These are phyloP conservation scores for Papilio elwesi DNA, from an alignment of 2,888 invertebrate species.

Conservation along the genomic window DNA sequence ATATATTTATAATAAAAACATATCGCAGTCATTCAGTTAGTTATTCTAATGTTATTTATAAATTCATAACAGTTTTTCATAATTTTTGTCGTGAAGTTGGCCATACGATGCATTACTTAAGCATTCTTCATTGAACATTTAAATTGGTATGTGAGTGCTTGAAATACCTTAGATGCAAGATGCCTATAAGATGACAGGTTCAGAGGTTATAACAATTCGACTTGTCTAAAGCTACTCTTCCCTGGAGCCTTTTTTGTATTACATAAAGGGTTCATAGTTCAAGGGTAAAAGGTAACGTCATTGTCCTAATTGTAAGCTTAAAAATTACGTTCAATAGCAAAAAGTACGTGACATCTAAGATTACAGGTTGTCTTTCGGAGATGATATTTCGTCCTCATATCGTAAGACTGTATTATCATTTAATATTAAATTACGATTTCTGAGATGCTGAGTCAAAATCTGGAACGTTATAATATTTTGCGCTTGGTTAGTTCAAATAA, in stretches of 20 bases:
- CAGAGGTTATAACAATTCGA: background rate
- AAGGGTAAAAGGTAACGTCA: background rate
- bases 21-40: background rate
- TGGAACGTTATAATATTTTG: no score
- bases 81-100: background rate
- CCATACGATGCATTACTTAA: background rate
- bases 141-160: background rate
- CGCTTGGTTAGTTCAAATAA: no score
- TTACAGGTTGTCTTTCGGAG: no score
- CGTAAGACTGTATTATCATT: no score
- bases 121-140: background rate
- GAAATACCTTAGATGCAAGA: background rate
- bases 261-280: conserved; percentile 10
- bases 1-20: conserved; percentile 1
- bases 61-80: conserved; percentile 9
- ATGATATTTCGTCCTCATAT: no score
- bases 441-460: no score
- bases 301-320: background rate
- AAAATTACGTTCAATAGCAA: background rate
- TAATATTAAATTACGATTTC: no score
- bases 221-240: background rate
- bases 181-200: background rate
- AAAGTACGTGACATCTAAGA: no score
- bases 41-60: background rate
- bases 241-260: background rate